phyloP scores from a whole-genome alignment of 1,140 invertebrate species.

The Atta colombica region DNA sequence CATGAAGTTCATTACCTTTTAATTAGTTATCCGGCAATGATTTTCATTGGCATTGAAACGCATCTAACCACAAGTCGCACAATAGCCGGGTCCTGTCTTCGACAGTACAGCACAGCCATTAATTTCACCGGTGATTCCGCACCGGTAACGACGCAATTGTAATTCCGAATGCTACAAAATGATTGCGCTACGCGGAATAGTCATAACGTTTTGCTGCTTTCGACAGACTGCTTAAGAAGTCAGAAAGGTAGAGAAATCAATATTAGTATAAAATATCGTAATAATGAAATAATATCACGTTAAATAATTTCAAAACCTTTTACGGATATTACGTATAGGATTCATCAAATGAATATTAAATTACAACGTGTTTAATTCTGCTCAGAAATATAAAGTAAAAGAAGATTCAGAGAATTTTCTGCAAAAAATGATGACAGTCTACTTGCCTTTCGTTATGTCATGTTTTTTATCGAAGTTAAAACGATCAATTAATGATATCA shows the following conservation, averaged over 20 bases:
- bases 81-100: conserved; percentile 71
- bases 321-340: not conserved
- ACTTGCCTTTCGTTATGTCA: not conserved
- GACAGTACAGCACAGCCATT: conserved; percentile 65
- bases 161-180: conserved; percentile 24
- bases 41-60: conserved; percentile 75
- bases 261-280: not conserved
- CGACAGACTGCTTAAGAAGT: not conserved
- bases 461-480: conserved; percentile 28
- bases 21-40: conserved; percentile 72
- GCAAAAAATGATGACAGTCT: not conserved
- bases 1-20: conserved; percentile 76
- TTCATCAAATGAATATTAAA: conserved; percentile 12
- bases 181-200: not conserved
- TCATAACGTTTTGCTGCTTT: not conserved
- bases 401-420: not conserved
- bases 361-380: not conserved
- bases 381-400: not conserved
- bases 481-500: conserved; percentile 41
- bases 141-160: conserved; percentile 63
- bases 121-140: conserved; percentile 66
- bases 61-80: conserved; percentile 63
- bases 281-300: not conserved
- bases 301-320: conserved; percentile 1
- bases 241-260: not conserved